Evolutionary conservation across 1,140 invertebrate genomes (phyloP).

Genomic region (Caerostris darwini): DNA sequence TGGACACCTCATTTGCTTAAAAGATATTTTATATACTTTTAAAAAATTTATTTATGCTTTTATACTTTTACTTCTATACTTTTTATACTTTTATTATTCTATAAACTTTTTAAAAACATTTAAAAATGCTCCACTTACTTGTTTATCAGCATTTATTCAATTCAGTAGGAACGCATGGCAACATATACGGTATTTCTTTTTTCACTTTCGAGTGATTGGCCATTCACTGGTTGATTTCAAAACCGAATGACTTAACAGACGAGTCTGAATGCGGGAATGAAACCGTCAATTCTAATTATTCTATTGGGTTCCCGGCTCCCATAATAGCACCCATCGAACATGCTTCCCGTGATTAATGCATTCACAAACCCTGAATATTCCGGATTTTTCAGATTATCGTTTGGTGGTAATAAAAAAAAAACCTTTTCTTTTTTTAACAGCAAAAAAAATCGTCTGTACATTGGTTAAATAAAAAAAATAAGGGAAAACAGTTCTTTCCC

Average conservation of each 20-base stretch:
- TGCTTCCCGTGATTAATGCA: conserved; percentile 8
- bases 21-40: too few species aligned
- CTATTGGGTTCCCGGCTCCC: neutral
- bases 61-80: too few species aligned
- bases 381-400: neutral
- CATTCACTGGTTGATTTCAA: neutral
- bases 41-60: too few species aligned
- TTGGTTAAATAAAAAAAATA: neutral
- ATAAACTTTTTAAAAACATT: too few species aligned
- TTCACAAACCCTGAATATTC: neutral
- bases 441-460: neutral
- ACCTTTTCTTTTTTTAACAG: neutral
- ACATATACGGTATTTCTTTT: neutral
- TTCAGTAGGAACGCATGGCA: too few species aligned
- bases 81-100: too few species aligned
- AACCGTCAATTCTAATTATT: neutral
- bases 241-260: neutral
- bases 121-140: too few species aligned
- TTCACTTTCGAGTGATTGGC: neutral
- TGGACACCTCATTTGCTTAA: too few species aligned
- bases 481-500: neutral
- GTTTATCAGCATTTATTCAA: too few species aligned
- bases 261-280: neutral
- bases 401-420: neutral
- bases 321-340: conserved; percentile 1